These are phyloP conservation scores for Diadema setosum DNA, from an alignment of 35 echinoderm and acorn worm species.

Conservation along the genomic window DNA sequence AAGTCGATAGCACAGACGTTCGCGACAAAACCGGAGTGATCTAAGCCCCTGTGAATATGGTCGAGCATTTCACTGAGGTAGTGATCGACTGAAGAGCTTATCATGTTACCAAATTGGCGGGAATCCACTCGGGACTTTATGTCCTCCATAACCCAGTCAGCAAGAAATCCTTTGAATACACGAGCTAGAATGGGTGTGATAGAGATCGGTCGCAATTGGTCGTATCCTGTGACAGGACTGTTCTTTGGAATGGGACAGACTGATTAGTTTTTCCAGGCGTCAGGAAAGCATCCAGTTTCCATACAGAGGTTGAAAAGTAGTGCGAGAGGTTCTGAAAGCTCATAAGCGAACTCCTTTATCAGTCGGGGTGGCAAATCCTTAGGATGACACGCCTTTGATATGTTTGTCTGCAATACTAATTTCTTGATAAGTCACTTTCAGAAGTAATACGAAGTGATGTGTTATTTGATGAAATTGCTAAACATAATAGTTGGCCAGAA, in stretches of 20 bases:
- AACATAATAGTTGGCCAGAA: too few species aligned
- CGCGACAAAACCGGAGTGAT: not conserved
- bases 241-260: conserved; percentile 36
- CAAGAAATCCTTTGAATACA: conserved; percentile 25
- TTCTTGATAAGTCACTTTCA: too few species aligned
- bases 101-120: conserved; percentile 26
- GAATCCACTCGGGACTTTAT: conserved; percentile 6
- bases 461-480: too few species aligned
- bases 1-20: not conserved
- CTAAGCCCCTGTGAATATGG: not conserved
- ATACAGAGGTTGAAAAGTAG: not conserved
- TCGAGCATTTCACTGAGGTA: conserved; percentile 42
- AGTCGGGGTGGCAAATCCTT: not conserved
- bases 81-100: conserved; percentile 5
- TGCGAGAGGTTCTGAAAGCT: conserved; percentile 12
- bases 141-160: conserved; percentile 18
- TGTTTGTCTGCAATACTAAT: too few species aligned
- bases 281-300: conserved; percentile 5
- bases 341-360: conserved; percentile 15
- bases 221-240: not conserved
- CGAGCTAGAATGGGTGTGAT: conserved; percentile 12
- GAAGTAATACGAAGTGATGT: too few species aligned
- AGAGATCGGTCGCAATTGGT: conserved; percentile 29
- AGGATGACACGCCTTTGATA: conserved; percentile 11
- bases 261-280: not conserved